Conservation (phyloP, 2,797 vertebrate genomes). For the Sorex maritimensis region DNA sequence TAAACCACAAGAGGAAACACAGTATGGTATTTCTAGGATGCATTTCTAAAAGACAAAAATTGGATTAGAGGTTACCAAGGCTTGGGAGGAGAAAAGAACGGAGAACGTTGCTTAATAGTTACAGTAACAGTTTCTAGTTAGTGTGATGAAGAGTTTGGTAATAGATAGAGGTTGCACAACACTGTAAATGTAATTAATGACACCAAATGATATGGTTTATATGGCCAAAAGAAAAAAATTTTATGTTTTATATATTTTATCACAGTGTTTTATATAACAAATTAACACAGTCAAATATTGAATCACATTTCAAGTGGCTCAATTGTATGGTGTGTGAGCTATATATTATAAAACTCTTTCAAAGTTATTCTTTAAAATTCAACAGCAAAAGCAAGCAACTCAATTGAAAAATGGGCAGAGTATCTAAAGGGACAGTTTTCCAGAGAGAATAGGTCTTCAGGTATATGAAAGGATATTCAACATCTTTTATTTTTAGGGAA, state of each 20-base stretch:
- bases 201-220: background rate
- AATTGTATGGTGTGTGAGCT: background rate
- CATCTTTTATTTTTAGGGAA: background rate
- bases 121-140: background rate
- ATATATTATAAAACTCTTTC: background rate
- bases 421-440: background rate
- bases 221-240: background rate
- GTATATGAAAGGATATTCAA: background rate
- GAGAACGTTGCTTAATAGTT: background rate
- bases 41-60: background rate
- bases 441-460: background rate
- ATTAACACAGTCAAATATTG: background rate
- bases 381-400: background rate
- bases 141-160: constrained; percentile 10
- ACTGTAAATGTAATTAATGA: background rate
- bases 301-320: background rate
- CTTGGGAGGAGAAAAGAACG: background rate
- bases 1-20: background rate
- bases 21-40: background rate
- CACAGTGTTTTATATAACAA: background rate
- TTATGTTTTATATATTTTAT: background rate
- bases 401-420: background rate
- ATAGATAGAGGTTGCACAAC: background rate
- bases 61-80: background rate
- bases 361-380: background rate